Base-by-base conservation (phyloP, 2,797 vertebrate species). In the Mus minutoides region DNA sequence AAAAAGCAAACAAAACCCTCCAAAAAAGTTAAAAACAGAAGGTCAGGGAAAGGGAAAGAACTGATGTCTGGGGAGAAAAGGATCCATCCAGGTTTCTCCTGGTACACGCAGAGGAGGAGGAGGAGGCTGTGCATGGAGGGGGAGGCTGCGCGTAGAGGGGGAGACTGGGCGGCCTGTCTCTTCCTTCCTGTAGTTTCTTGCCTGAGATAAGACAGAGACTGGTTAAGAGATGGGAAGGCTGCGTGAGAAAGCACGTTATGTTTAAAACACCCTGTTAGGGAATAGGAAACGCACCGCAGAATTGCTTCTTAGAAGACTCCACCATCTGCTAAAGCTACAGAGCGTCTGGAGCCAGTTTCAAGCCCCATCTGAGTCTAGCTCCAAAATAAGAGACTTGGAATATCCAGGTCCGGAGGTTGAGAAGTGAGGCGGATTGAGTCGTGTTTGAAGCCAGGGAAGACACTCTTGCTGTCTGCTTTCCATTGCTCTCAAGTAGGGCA, bases 381-480 rank as follows among this genome's bases (percentile, higher is more conserved):
- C 82, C 97, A 94, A 97, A 97, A 94, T 89, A 95, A 90, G 96
- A 97, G 95, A 96, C 60, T 87, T 69, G 79, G 94, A 94, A 96
- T 84, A 89, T 91, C 67, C 89, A 1, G 43, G 89, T 37, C 87
- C 92, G 91, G 46, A 90, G 78, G 85, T 94, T 94, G 85, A 80
- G 79, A 95, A 95, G 67, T 52, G 43, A 12, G 37, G 73, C 22
- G 40, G 21, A 80, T 31, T 46, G 78, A 71, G 54, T 79, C 17
- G 3, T 83, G 67, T 87, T 13, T 56, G 56, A 71, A 67, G 79
- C 80, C 89, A 69, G 52, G 40, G 62, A 79, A 76, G 58, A 58
- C 40, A 56, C 62, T 52, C 77, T 40, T 64, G 67, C 31, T 52
- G 60, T 89, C 91, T 91, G 60, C 64, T 92, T 78, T 46, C 46